These are phyloP conservation scores for Scophthalmus maximus DNA, from an alignment of 2,113 vertebrate genomes.

Conservation along the genomic window DNA sequence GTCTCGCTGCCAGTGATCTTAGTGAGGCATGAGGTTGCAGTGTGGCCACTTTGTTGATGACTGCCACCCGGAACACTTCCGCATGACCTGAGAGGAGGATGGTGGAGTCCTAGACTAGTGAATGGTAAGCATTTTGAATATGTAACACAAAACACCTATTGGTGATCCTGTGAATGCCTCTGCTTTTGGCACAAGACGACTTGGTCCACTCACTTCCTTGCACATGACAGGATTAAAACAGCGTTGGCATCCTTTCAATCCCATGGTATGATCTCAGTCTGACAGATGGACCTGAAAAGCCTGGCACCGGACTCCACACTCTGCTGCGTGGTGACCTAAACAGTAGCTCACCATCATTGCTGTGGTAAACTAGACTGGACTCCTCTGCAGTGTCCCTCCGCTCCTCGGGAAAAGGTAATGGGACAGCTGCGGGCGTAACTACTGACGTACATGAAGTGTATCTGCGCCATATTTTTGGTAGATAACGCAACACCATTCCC, in stretches of 20 bases:
- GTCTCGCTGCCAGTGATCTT: not conserved
- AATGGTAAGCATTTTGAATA: not conserved
- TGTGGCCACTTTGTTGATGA: not conserved
- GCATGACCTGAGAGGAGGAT: not conserved
- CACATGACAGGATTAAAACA: constrained; percentile 37
- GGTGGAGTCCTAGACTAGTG: not conserved
- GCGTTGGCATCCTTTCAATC: constrained; percentile 32
- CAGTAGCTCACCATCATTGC: constrained; percentile 34
- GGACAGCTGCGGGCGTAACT: not conserved
- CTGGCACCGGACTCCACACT: constrained; percentile 34
- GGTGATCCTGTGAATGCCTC: not conserved
- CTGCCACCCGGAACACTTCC: not conserved
- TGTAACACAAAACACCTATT: not conserved
- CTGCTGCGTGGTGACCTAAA: constrained; percentile 46
- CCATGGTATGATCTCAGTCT: constrained; percentile 62
- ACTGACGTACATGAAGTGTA: not conserved
- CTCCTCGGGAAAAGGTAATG: not conserved
- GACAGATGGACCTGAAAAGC: constrained; percentile 66
- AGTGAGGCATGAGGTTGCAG: not conserved
- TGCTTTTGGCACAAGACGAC: not conserved
- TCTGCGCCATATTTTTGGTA: not conserved
- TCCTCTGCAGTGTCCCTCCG: not conserved
- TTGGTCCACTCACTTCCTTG: constrained; percentile 25
- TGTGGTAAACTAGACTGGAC: constrained; percentile 6
- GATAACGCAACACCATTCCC: too few relatives aligned